Conservation (phyloP, 2,797 vertebrate genomes). For the Eurystomus glaucurus region DNA sequence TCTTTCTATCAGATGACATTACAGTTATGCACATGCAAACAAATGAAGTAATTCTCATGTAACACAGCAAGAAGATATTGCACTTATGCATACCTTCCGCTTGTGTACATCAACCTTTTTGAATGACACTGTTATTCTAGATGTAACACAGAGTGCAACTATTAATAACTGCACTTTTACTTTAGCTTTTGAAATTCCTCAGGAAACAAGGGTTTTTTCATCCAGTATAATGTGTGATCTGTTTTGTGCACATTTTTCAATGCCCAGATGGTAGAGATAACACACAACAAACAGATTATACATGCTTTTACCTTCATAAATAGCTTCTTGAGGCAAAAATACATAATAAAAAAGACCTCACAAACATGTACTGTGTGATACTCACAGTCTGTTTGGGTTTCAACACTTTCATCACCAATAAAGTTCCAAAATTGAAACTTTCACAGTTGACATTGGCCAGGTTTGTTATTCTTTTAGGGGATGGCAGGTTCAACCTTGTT, state of each 20-base stretch:
- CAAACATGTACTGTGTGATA: neutral
- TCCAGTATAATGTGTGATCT: neutral
- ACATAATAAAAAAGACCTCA: neutral
- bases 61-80: neutral
- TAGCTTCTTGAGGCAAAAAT: neutral
- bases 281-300: neutral
- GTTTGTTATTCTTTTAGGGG: neutral
- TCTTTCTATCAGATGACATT: neutral
- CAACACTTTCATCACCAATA: neutral
- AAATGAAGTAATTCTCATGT: neutral
- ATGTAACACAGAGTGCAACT: neutral
- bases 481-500: neutral
- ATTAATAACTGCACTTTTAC: neutral
- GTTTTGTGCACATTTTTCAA: neutral
- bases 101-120: neutral
- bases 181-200: neutral
- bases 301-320: slow-evolving; percentile 1
- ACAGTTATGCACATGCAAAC: neutral
- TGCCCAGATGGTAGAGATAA: neutral
- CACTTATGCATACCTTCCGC: neutral
- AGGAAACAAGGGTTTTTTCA: neutral
- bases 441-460: neutral
- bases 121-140: neutral
- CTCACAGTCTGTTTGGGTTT: neutral
- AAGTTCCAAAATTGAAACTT: neutral